Percentiles rank a stretch among this genome's conserved stretches.
Evolutionary conservation across 2,888 invertebrate species (phyloP).

Genomic region (Pristionchus fissidentatus): DNA sequence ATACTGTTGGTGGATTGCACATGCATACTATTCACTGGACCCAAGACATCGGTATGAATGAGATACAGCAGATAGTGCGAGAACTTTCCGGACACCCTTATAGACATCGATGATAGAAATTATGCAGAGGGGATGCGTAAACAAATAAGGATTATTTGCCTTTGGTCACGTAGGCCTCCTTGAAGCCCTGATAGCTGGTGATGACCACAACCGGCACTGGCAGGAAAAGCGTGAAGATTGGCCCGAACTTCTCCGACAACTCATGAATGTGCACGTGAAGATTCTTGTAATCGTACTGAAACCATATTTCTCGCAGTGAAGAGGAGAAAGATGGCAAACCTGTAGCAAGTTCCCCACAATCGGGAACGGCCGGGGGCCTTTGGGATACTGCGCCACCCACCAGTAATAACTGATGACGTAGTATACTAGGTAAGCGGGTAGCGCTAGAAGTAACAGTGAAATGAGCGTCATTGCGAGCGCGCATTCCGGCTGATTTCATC

Average conservation of each 20-base stretch:
- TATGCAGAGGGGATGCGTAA: too few species aligned
- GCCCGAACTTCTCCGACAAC: background rate
- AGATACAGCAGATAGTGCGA: too few species aligned
- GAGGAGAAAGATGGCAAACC: background rate
- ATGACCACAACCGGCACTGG: conserved; percentile 1
- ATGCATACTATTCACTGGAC: too few species aligned
- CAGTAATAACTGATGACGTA: conserved; percentile 25
- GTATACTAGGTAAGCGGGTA: background rate
- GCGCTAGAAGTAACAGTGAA: background rate
- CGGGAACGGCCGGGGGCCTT: background rate
- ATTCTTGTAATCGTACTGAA: background rate
- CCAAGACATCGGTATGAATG: too few species aligned
- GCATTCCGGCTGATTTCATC: background rate
- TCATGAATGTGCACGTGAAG: conserved; percentile 14
- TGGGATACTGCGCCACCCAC: background rate
- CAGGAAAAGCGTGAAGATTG: conserved; percentile 3
- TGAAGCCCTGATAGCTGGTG: background rate
- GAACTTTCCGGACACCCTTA: too few species aligned
- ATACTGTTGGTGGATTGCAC: too few species aligned
- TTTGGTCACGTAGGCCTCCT: conserved; percentile 1
- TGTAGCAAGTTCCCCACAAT: background rate
- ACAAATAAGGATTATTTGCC: background rate
- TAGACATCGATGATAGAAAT: too few species aligned
- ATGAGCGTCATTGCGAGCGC: background rate
- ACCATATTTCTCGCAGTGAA: background rate